A percentile compares a stretch with the other conserved stretches of the same genome.
These are phyloP conservation scores for Rhinatrema bivittatum DNA, from an alignment of 2,797 vertebrate species.

Conservation along the genomic window DNA sequence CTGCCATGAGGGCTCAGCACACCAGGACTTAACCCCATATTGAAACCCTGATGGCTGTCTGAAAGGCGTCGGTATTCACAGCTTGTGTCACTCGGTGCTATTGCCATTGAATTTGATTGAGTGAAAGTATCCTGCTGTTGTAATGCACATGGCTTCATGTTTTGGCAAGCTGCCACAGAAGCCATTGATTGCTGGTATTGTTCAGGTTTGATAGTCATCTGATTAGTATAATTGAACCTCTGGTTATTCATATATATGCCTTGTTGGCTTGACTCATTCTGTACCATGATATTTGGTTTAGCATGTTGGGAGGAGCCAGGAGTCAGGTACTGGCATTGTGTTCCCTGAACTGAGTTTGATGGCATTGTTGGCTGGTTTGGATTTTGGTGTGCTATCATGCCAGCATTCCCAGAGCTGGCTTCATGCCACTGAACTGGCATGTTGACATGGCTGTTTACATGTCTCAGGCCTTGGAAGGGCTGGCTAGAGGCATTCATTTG, in stretches of 20 bases:
- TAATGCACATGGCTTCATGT: conserved; percentile 53
- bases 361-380: conserved; percentile 48
- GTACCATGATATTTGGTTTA: conserved; percentile 11
- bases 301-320: background rate
- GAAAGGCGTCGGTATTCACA: conserved; percentile 55
- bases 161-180: conserved; percentile 68
- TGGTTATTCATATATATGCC: conserved; percentile 48
- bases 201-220: conserved; percentile 84
- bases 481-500: conserved; percentile 69
- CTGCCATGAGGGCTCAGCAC: conserved; percentile 46
- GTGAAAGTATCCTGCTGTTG: conserved; percentile 36
- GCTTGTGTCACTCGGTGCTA: conserved; percentile 47
- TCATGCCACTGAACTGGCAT: conserved; percentile 55
- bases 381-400: conserved; percentile 12
- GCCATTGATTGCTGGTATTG: conserved; percentile 64
- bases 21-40: conserved; percentile 54
- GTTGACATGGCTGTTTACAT: conserved; percentile 28
- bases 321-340: conserved; percentile 13
- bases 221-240: conserved; percentile 56
- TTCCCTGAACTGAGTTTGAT: conserved; percentile 22
- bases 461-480: conserved; percentile 49
- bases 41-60: conserved; percentile 48
- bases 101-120: conserved; percentile 41
- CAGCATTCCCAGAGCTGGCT: conserved; percentile 7
- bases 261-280: conserved; percentile 52